Evolutionary conservation across 2,888 invertebrate species (phyloP), one percentile per base, ranked within the genome.

Genomic region (Celastrina argiolus): DNA sequence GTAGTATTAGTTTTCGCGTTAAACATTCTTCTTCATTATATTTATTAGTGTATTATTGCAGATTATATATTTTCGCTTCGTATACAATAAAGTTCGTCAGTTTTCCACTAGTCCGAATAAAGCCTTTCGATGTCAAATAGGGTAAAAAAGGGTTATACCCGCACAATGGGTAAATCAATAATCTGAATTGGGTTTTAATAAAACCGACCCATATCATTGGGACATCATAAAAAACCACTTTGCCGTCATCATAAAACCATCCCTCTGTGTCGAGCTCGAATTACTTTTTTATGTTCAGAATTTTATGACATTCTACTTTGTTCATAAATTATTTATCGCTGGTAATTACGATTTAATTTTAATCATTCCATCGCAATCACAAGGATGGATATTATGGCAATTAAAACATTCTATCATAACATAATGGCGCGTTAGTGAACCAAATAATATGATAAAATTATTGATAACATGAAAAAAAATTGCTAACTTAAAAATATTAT

Each of bases 121-220:
- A 18, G 18, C 18, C 16, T 18, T 45, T 45, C 18, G 18, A 36
- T 36, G 45, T 18, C 45, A 22, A 18, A 45, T 16, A 8, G 45
- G 18, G 3, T 12, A 51, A 51, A 51, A 22, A 51, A 51, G 22
- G 51, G 14, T 51, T 51, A 6, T 51, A 12, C 22, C 22, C 45
- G 22, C 45, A 26, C 51, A 51, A 22, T 51, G 51, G 51, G 22
- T 14, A 22, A 51, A 51, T 51, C 51, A 51, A 51, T 51, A 51
- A 22, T 14, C 51, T 22, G 26, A 51, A 51, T 51, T 51, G 51
- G 51, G 22, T 51, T 51, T 26, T 51, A 51, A 51, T 51, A 51
- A 51, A 51, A 26, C 22, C 51, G 22, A 51, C 51, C 51, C 51
- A 51, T 26, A 51, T 51, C 51, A 51, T 51, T 26, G 12, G 51